Conservation (phyloP, 2,797 vertebrate genomes). For the Melanitta fusca region DNA sequence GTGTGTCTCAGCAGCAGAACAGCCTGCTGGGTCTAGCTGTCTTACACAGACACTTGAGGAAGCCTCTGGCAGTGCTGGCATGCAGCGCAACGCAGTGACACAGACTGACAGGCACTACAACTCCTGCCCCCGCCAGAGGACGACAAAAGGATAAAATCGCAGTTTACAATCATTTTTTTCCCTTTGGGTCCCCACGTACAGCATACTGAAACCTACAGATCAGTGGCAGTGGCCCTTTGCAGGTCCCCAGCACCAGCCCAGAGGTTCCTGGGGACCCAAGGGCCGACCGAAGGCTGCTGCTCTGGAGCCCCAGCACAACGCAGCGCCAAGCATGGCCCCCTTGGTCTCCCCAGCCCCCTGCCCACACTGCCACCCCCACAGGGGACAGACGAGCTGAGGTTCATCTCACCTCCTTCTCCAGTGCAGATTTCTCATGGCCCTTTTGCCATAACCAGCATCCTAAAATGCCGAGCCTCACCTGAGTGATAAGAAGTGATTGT, state of each 20-base stretch:
- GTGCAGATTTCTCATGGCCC: accelerated
- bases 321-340: too few relatives aligned
- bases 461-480: background rate
- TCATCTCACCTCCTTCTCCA: background rate
- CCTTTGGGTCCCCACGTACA: background rate
- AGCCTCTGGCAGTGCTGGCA: too few relatives aligned
- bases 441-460: too few relatives aligned
- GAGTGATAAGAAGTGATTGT: background rate
- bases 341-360: background rate
- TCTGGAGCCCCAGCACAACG: background rate
- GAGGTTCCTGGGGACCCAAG: background rate
- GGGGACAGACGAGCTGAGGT: background rate
- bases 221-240: too few relatives aligned
- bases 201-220: background rate
- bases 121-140: background rate
- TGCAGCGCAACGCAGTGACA: background rate
- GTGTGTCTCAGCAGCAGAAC: background rate
- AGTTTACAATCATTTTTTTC: background rate
- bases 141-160: background rate
- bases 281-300: accelerated
- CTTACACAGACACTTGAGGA: background rate
- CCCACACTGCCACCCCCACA: background rate
- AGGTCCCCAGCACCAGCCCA: background rate
- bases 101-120: too few relatives aligned
- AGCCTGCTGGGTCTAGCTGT: accelerated